phyloP scores from a whole-genome alignment of 1,140 invertebrate species.

The Pemphigus obesinymphae region DNA sequence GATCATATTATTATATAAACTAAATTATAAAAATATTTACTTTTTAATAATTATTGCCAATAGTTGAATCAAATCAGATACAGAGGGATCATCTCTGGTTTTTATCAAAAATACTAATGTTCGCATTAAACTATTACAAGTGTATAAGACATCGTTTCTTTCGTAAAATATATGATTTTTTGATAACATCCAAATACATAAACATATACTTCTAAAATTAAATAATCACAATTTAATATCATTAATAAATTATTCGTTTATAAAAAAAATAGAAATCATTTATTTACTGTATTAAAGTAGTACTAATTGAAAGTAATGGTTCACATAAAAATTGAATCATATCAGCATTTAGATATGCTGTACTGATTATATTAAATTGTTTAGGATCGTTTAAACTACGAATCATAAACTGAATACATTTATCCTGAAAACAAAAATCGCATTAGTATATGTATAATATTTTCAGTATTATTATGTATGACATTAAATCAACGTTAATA shows the following conservation, averaged over 20 bases:
- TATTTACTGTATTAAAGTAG: conserved; percentile 1
- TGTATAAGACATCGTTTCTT: conserved; percentile 26
- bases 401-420: conserved; percentile 25
- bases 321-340: conserved; percentile 34
- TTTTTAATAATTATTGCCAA: conserved; percentile 35
- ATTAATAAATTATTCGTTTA: neutral
- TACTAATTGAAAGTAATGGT: conserved; percentile 22
- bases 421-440: neutral
- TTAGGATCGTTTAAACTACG: conserved; percentile 24
- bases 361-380: neutral
- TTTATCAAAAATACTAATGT: conserved; percentile 31
- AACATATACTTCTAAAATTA: conserved; percentile 25
- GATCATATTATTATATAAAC: neutral
- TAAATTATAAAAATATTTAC: neutral
- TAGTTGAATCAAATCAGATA: conserved; percentile 27
- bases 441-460: no score
- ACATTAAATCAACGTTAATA: no score
- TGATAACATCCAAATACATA: conserved; percentile 32
- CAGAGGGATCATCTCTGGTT: neutral
- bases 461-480: no score
- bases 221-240: neutral
- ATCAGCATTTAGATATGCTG: conserved; percentile 10
- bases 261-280: neutral
- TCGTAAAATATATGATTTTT: conserved; percentile 24
- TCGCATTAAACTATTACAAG: conserved; percentile 20